These are phyloP conservation scores for Ellobium chinense DNA, from an alignment of 2,888 invertebrate species.

Conservation along the genomic window DNA sequence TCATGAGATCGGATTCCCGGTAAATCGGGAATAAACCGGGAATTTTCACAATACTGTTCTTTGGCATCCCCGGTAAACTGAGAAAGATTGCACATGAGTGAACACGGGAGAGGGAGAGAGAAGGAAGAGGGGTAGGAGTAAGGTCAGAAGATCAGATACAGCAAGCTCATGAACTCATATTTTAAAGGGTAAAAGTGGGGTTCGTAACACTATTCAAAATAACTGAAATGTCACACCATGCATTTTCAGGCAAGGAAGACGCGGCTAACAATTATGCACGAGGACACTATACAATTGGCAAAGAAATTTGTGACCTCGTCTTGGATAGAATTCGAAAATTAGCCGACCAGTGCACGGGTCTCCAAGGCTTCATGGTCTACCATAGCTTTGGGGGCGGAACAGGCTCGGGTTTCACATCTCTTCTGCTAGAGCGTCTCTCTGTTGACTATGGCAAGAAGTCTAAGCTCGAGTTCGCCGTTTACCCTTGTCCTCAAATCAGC, in stretches of 20 bases:
- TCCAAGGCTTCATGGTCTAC: slow-evolving; percentile 36
- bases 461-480: slow-evolving; percentile 32
- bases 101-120: too few relatives aligned
- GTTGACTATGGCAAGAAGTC: slow-evolving; percentile 41
- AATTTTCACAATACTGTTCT: too few relatives aligned
- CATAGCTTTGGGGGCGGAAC: slow-evolving; percentile 46
- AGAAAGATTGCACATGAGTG: too few relatives aligned
- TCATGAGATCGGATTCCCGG: too few relatives aligned
- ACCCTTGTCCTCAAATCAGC: slow-evolving; percentile 35
- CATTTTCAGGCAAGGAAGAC: slow-evolving; percentile 40
- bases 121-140: too few relatives aligned
- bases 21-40: too few relatives aligned
- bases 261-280: slow-evolving; percentile 44
- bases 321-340: slow-evolving; percentile 29
- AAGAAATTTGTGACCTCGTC: slow-evolving; percentile 29
- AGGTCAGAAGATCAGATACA: too few relatives aligned
- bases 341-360: slow-evolving; percentile 33
- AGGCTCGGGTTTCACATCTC: slow-evolving; percentile 41
- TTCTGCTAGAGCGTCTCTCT: slow-evolving; percentile 37
- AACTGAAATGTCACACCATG: too few relatives aligned
- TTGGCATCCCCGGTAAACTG: too few relatives aligned
- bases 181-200: too few relatives aligned
- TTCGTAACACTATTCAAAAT: too few relatives aligned
- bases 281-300: slow-evolving; percentile 45
- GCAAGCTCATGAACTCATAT: too few relatives aligned